Conservation (phyloP, 2,113 vertebrate genomes). For the Podarcis muralis region DNA sequence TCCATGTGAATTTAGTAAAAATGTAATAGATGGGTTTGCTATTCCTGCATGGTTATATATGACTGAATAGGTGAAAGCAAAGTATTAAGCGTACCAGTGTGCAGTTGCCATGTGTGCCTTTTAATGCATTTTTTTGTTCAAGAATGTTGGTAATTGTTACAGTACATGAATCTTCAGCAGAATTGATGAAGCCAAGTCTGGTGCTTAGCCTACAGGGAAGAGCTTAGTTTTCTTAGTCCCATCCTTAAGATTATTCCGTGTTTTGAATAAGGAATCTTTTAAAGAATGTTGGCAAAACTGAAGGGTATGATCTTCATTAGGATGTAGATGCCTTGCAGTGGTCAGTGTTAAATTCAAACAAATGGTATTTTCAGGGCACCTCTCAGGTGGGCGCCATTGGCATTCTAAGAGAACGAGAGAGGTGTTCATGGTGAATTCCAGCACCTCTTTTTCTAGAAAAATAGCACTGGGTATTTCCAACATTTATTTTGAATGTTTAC, state of each 20-base stretch:
- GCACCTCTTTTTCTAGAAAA: too few species aligned
- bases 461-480: background rate
- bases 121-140: background rate
- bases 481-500: background rate
- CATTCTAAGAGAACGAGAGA: too few species aligned
- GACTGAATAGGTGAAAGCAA: background rate
- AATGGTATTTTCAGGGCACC: too few species aligned
- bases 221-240: background rate
- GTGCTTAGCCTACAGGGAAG: background rate
- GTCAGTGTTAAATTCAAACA: background rate
- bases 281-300: background rate
- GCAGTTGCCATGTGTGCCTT: too few species aligned
- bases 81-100: background rate
- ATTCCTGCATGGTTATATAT: background rate
- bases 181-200: background rate
- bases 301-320: background rate
- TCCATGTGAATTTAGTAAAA: background rate
- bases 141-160: background rate
- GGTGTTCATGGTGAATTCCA: too few species aligned
- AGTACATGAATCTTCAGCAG: background rate
- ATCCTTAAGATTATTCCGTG: background rate
- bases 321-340: background rate
- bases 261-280: background rate
- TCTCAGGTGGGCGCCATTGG: too few species aligned
- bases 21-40: background rate